Evolutionary conservation across 2,113 vertebrate species (phyloP).

Genomic region (Cryptomyrus ogoouensis): DNA sequence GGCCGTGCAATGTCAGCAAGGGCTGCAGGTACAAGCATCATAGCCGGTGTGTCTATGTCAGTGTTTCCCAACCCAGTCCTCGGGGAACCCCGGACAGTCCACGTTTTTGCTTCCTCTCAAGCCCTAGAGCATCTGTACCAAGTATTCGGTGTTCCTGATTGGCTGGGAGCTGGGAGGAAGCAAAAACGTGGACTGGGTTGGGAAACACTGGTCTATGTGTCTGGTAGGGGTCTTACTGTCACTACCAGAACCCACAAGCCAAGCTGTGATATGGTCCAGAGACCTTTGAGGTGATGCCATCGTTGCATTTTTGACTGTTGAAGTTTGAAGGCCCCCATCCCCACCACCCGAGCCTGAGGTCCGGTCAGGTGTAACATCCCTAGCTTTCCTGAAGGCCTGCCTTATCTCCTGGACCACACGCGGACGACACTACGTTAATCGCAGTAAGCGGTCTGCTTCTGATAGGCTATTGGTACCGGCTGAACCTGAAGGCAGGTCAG

Average conservation of each 20-base stretch:
- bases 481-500: neutral
- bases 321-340: neutral
- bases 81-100: no score
- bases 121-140: no score
- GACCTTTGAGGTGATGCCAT: neutral
- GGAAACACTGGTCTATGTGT: neutral
- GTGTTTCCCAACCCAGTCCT: no score
- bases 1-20: neutral
- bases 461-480: neutral
- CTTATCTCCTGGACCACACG: neutral
- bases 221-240: neutral
- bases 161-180: no score
- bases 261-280: neutral
- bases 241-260: neutral
- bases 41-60: neutral
- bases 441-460: neutral
- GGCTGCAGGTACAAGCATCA: neutral
- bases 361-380: neutral
- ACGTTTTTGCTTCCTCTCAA: no score
- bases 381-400: neutral
- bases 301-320: neutral
- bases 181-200: no score
- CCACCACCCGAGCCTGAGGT: neutral
- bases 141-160: no score
- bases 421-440: neutral